phyloP scores from a whole-genome alignment of 2,888 invertebrate species.

The Cecidostiba fungosa region DNA sequence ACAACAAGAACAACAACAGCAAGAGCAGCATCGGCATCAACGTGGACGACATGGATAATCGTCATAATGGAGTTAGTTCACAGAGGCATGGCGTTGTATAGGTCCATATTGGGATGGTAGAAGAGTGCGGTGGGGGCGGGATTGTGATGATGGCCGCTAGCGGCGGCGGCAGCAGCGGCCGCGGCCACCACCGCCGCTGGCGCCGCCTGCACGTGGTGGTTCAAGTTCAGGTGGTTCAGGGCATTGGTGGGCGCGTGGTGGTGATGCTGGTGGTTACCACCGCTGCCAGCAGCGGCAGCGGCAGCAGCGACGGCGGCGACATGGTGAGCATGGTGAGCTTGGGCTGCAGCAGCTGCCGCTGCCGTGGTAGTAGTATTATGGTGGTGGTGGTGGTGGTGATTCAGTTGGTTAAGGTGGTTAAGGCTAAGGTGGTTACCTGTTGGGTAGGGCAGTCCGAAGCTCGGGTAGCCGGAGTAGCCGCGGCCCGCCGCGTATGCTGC shows the following conservation, averaged over 20 bases:
- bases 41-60: constrained; percentile 1
- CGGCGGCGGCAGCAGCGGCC: constrained; percentile 47
- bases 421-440: constrained; percentile 96
- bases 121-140: constrained; percentile 81
- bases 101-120: constrained; percentile 80
- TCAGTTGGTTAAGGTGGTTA: constrained; percentile 87
- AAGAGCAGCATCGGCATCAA: constrained; percentile 31
- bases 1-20: constrained; percentile 8
- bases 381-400: constrained; percentile 75
- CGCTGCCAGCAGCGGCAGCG: constrained; percentile 42
- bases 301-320: constrained; percentile 50
- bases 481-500: constrained; percentile 98
- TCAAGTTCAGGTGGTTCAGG: constrained; percentile 80
- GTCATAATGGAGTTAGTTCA: constrained; percentile 76
- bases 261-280: constrained; percentile 55
- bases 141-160: constrained; percentile 64
- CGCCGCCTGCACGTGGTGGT: constrained; percentile 81
- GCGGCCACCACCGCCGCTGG: constrained; percentile 41
- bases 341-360: constrained; percentile 27
- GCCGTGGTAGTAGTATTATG: constrained; percentile 31
- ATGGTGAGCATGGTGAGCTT: constrained; percentile 53
- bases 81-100: constrained; percentile 81
- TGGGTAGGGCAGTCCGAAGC: constrained; percentile 98
- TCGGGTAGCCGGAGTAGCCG: constrained; percentile 98
- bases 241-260: constrained; percentile 75